Base-by-base conservation (phyloP, 2,797 vertebrate genomes). In the Enteromius fasciolatus region DNA sequence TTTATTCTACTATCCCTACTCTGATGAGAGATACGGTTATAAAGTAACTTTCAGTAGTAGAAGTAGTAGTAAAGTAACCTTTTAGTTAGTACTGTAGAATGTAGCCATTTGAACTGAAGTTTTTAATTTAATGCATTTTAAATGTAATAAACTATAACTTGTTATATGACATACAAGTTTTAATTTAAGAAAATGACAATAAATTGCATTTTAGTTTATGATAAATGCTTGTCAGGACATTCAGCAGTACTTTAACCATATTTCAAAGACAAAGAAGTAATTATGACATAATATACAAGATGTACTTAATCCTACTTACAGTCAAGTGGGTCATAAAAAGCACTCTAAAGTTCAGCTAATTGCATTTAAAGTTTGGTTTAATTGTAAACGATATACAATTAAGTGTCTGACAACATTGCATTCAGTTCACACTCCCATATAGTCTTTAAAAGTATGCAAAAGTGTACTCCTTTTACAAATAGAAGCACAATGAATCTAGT, bases 341-440 rank as follows among this genome's bases (percentile, higher is more conserved):
- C 67, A 46, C 67, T 33, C 61, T 64, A 64, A 64, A 64, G 61
- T 64, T 33, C 28, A 64, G 61, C 61, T 69, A 25, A 15, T 9
- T 44, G 14, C 67, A 9, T 69, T 69, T 46, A 69, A 12, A 41
- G n/a, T 68, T 67, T n/a, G 9, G 20, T 68, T 69, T 44, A 23
- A 69, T 25, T 69, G 12, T 44, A 69, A 46, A 46, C 23, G 46
- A 69, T 8, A 9, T 46, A 0, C 3, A 41, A 8, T n/a, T 23
- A 15, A 68, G 39, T 68, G 61, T 41, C 20, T 68, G 20, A 23
- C 18, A 66, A 66, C 63, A 66, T 36, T n/a, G 18, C 33, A 67
- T 39, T 39, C 64, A 39, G 33, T 39, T 67, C 64, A 67, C 64
- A 67, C 64, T 12, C 17, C 0, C 52, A 57, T n/a, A 57, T 0